Evolutionary conservation across 2,888 invertebrate species (phyloP).

Genomic region (Vanessa cardui): DNA sequence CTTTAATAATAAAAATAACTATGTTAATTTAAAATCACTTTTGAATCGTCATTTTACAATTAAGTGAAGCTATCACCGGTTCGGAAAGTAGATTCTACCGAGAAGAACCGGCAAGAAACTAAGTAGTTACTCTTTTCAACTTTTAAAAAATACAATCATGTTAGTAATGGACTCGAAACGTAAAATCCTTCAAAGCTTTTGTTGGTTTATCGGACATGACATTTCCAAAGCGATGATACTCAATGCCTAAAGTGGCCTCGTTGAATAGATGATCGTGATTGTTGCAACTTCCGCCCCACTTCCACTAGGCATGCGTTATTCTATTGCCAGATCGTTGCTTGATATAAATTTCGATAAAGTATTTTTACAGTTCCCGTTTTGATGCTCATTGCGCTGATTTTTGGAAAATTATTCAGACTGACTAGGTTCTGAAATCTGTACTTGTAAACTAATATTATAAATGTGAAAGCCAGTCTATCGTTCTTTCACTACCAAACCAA

Average conservation of each 20-base stretch:
- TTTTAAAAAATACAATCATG: too few species aligned
- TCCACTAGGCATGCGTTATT: conserved; percentile 33
- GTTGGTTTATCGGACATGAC: neutral
- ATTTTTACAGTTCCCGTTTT: neutral
- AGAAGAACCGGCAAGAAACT: too few species aligned
- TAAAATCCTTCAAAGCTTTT: neutral
- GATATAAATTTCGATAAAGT: neutral
- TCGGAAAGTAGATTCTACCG: too few species aligned
- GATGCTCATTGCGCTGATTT: neutral
- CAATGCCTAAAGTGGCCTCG: conserved; percentile 43
- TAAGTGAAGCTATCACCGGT: too few species aligned
- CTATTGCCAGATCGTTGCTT: neutral
- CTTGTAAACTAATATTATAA: too few species aligned
- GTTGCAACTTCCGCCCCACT: conserved; percentile 51
- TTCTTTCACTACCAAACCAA: too few species aligned
- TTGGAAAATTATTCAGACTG: neutral
- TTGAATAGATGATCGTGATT: conserved; percentile 44
- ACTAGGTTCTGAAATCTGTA: too few species aligned
- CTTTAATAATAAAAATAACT: too few species aligned
- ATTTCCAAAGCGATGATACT: conserved; percentile 3
- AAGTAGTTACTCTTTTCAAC: too few species aligned
- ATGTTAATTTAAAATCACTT: too few species aligned
- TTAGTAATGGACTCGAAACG: neutral
- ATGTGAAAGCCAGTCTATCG: too few species aligned
- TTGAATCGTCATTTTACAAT: too few species aligned